Evolutionary conservation across 2,797 vertebrate genomes (phyloP).

Genomic region (Acipenser ruthenus): DNA sequence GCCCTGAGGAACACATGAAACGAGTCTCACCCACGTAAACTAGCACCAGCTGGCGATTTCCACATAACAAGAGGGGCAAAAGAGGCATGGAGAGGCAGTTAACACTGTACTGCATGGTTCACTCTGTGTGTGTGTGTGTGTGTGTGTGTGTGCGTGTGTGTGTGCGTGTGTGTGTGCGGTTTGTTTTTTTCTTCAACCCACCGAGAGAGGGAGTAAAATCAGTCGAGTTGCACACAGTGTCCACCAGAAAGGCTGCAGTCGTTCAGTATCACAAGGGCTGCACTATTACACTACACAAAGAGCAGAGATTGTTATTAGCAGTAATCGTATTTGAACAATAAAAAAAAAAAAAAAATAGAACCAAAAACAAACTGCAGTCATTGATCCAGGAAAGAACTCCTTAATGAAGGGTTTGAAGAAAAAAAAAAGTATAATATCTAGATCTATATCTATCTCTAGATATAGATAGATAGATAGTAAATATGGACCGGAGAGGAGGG

Average conservation of each 20-base stretch:
- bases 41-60: constrained; percentile 62
- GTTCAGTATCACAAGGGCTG: no score
- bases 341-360: background rate
- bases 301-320: no score
- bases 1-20: constrained; percentile 91
- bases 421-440: no score
- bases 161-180: constrained; percentile 41
- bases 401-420: background rate
- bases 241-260: background rate
- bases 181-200: constrained; percentile 64
- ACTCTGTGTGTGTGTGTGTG: constrained; percentile 39
- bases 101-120: constrained; percentile 46
- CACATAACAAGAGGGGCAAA: constrained; percentile 33
- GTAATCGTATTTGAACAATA: background rate
- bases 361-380: no score
- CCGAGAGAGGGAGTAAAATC: constrained; percentile 23
- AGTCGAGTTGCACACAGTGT: constrained; percentile 15
- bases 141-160: constrained; percentile 39
- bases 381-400: constrained; percentile 25
- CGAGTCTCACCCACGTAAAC: constrained; percentile 78
- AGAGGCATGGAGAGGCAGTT: constrained; percentile 53
- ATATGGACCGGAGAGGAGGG: no score
- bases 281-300: no score
- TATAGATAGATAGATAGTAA: no score
- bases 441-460: no score